Evolutionary conservation across 1,140 invertebrate genomes (phyloP).

Genomic region (Drosophila subobscura): DNA sequence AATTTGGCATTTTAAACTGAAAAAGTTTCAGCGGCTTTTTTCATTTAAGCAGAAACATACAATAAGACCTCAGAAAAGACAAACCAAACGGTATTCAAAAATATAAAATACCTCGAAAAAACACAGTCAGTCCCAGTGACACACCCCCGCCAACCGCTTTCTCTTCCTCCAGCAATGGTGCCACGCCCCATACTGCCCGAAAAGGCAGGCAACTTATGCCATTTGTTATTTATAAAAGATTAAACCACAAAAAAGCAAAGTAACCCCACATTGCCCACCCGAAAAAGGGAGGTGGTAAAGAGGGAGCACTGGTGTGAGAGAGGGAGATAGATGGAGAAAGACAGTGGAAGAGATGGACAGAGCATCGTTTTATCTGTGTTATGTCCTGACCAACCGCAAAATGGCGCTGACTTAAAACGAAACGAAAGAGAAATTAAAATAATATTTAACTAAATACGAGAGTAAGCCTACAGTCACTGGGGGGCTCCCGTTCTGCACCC

Average conservation of each 20-base stretch:
- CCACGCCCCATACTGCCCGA: constrained; percentile 19
- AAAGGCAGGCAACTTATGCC: constrained; percentile 62
- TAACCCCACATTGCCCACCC: too few relatives aligned
- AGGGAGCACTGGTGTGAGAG: neutral
- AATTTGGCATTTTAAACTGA: constrained; percentile 13
- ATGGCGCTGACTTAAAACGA: constrained; percentile 33
- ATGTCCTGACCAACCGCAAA: constrained; percentile 39
- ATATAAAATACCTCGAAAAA: constrained; percentile 26
- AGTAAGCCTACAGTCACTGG: constrained; percentile 41
- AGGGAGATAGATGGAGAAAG: neutral
- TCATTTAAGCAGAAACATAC: constrained; percentile 21
- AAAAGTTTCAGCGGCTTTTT: constrained; percentile 28
- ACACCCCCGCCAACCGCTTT: constrained; percentile 21
- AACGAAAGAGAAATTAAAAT: constrained; percentile 68
- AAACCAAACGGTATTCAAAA: constrained; percentile 18
- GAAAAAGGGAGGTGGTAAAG: too few relatives aligned
- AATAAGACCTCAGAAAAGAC: constrained; percentile 5
- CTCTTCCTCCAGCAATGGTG: neutral
- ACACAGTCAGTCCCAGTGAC: constrained; percentile 5
- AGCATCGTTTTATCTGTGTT: constrained; percentile 53
- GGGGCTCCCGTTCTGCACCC: too few relatives aligned
- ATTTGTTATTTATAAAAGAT: constrained; percentile 81
- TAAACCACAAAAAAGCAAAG: constrained; percentile 68
- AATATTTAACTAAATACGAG: constrained; percentile 74
- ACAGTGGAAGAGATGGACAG: neutral